These are phyloP conservation scores for Oceanites oceanicus DNA, from an alignment of 2,113 vertebrate genomes.

Conservation along the genomic window DNA sequence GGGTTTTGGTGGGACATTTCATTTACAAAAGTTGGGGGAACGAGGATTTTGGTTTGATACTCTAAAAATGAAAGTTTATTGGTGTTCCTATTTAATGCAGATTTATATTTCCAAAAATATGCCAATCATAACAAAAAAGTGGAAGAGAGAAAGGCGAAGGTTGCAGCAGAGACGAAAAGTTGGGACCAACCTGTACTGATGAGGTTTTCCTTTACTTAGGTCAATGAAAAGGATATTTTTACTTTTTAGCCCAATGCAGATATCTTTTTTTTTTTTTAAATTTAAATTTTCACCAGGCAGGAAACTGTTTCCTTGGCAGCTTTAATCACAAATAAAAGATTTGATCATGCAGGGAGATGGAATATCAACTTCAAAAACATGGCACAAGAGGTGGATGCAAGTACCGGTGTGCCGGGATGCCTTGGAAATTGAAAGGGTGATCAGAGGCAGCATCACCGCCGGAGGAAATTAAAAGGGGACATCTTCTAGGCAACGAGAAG, in stretches of 20 bases:
- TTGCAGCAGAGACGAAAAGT: background rate
- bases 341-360: background rate
- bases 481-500: background rate
- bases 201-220: background rate
- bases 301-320: background rate
- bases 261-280: background rate
- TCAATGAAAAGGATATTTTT: background rate
- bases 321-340: conserved; percentile 23
- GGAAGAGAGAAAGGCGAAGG: background rate
- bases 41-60: background rate
- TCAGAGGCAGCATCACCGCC: background rate
- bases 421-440: background rate
- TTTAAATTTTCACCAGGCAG: background rate
- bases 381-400: background rate
- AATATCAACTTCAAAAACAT: background rate
- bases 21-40: background rate
- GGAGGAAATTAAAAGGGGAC: background rate
- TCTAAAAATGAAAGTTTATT: background rate
- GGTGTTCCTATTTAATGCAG: background rate
- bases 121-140: background rate
- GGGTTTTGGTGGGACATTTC: background rate
- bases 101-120: conserved; percentile 5
- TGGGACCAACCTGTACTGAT: background rate
- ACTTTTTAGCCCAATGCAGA: background rate
- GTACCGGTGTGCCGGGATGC: background rate